These are phyloP conservation scores for Lucifuga dentata DNA, from an alignment of 2,113 vertebrate genomes.

Conservation along the genomic window DNA sequence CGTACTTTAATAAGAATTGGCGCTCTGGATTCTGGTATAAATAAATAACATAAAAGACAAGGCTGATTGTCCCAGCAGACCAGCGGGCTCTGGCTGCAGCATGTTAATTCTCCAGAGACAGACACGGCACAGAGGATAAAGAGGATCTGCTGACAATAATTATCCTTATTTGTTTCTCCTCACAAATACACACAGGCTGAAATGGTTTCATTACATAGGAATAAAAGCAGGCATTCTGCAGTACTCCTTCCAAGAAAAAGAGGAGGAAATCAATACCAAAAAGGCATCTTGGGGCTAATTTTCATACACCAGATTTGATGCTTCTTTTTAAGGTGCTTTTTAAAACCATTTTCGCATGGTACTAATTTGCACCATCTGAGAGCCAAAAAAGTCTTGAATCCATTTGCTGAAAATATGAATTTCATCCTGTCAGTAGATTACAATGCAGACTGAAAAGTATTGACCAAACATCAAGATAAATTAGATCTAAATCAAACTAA, in stretches of 20 bases:
- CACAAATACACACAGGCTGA: constrained; percentile 66
- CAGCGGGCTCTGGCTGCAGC: constrained; percentile 60
- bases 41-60: constrained; percentile 71
- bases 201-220: constrained; percentile 67
- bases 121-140: constrained; percentile 64
- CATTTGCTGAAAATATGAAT: constrained; percentile 20
- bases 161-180: constrained; percentile 80
- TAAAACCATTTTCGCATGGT: constrained; percentile 25
- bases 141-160: constrained; percentile 76
- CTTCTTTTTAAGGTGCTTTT: constrained; percentile 6
- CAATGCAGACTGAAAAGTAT: not conserved
- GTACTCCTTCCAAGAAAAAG: constrained; percentile 46
- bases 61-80: constrained; percentile 69
- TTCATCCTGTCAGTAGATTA: constrained; percentile 21
- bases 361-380: constrained; percentile 29
- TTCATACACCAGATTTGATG: constrained; percentile 49
- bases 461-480: too few relatives aligned
- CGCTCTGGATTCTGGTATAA: constrained; percentile 56
- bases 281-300: constrained; percentile 57
- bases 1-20: constrained; percentile 42
- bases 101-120: constrained; percentile 71
- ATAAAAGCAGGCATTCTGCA: constrained; percentile 42
- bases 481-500: too few relatives aligned
- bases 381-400: constrained; percentile 26
- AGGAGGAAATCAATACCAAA: constrained; percentile 59